Percentiles rank a stretch among this genome's conserved stretches.
phyloP scores from a whole-genome alignment of 64 coral and sea anemone species.

The Montipora efflorescens region DNA sequence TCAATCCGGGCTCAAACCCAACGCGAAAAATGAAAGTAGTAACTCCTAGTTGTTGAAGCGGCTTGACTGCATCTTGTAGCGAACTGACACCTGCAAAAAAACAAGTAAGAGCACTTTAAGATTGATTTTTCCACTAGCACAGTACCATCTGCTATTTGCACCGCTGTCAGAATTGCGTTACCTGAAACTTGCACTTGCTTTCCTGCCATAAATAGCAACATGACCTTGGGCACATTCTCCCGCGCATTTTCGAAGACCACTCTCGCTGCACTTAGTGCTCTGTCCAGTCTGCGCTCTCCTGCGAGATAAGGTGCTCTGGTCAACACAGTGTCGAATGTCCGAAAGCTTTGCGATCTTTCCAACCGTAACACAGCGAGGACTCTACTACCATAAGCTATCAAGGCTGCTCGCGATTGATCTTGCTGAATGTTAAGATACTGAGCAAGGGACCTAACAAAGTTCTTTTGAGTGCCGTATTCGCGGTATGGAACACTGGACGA shows the following conservation, averaged over 20 bases:
- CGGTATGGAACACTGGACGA: constrained; percentile 57
- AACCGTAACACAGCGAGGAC: constrained; percentile 13
- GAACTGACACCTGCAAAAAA: constrained; percentile 6
- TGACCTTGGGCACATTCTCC: constrained; percentile 67
- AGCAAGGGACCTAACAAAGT: constrained; percentile 57
- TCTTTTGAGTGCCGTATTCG: constrained; percentile 47
- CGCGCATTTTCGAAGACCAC: constrained; percentile 19
- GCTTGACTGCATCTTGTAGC: constrained; percentile 55
- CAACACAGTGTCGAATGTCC: constrained; percentile 5
- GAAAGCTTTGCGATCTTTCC: not conserved
- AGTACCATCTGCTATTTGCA: not conserved
- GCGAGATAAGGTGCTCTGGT: constrained; percentile 28
- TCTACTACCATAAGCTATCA: constrained; percentile 49
- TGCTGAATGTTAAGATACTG: constrained; percentile 70
- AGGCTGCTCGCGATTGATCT: constrained; percentile 40
- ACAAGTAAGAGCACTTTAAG: not conserved
- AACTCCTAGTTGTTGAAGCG: constrained; percentile 57
- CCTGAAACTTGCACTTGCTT: constrained; percentile 43
- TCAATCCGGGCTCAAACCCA: constrained; percentile 47
- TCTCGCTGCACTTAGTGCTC: not conserved
- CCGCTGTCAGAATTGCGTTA: not conserved
- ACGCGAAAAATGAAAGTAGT: constrained; percentile 72
- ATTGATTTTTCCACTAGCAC: not conserved
- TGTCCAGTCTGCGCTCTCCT: constrained; percentile 26
- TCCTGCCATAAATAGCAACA: constrained; percentile 77